Percentiles rank a stretch among this genome's conserved stretches.
Conservation (phyloP, 2,888 invertebrate species). For the Melipona bicolor region DNA sequence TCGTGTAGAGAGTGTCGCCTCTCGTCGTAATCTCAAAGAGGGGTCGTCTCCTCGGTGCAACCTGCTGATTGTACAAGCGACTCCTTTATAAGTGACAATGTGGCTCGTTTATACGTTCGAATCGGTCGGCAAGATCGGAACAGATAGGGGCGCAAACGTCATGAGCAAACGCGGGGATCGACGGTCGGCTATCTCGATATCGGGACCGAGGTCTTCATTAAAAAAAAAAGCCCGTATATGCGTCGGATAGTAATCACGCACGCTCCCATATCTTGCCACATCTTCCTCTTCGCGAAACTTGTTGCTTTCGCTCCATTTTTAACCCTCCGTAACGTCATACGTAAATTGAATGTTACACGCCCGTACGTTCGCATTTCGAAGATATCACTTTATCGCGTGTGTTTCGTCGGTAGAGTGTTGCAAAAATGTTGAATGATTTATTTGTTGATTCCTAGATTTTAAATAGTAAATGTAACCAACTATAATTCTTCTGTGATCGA, state of each 20-base stretch:
- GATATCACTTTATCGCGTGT: too few relatives aligned
- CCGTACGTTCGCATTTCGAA: too few relatives aligned
- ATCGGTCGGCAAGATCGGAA: slow-evolving; percentile 8
- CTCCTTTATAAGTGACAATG: slow-evolving; percentile 50
- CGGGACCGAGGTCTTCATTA: background rate
- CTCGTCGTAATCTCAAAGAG: slow-evolving; percentile 41
- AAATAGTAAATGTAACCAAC: too few relatives aligned
- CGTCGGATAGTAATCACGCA: background rate
- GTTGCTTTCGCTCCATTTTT: background rate
- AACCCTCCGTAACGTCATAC: too few relatives aligned
- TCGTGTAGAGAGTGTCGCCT: slow-evolving; percentile 9
- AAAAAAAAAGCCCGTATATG: background rate
- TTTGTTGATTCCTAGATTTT: too few relatives aligned
- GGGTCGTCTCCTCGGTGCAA: slow-evolving; percentile 5
- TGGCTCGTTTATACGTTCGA: slow-evolving; percentile 34
- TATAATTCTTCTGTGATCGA: too few relatives aligned
- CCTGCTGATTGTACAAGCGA: slow-evolving; percentile 47
- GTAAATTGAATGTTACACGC: too few relatives aligned
- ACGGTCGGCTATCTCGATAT: background rate
- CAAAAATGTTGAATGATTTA: too few relatives aligned
- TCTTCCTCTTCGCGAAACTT: background rate
- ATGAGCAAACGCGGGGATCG: slow-evolving; percentile 13
- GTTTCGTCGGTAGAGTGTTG: too few relatives aligned
- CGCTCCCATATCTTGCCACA: background rate
- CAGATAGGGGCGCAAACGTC: slow-evolving; percentile 29